A percentile compares a stretch with the other conserved stretches of the same genome.
phyloP scores from a whole-genome alignment of 2,888 invertebrate species.

The Lasioglossum villosulum region DNA sequence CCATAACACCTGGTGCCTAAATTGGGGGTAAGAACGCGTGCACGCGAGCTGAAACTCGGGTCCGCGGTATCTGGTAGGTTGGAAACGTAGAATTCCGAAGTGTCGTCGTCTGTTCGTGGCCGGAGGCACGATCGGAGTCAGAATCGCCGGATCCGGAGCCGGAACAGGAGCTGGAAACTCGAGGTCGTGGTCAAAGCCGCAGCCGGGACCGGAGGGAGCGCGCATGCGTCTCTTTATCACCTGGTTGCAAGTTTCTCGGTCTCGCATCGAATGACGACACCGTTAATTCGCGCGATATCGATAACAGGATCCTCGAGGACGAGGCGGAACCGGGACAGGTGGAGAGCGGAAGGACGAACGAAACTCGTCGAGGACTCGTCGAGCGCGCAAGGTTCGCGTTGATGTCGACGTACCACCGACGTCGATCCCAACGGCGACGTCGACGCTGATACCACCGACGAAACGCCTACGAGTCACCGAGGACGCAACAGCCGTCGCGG shows the following conservation, averaged over 20 bases:
- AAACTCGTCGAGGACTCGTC: background rate
- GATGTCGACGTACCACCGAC: background rate
- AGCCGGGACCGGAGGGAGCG: slow-evolving; percentile 39
- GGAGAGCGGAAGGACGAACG: background rate
- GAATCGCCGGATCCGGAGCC: background rate
- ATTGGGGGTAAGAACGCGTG: slow-evolving; percentile 26
- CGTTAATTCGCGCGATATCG: slow-evolving; percentile 12
- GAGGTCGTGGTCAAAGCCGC: slow-evolving; percentile 78
- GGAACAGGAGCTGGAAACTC: slow-evolving; percentile 44
- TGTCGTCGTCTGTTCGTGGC: slow-evolving; percentile 66
- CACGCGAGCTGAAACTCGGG: background rate
- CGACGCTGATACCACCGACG: background rate
- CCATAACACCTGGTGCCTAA: slow-evolving; percentile 79
- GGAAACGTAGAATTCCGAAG: background rate
- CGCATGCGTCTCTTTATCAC: slow-evolving; percentile 47
- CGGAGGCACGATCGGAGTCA: background rate
- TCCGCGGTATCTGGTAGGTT: background rate
- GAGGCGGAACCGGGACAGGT: background rate
- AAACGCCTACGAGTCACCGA: background rate
- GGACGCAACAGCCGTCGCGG: background rate
- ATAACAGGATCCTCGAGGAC: background rate
- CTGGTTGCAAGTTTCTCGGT: slow-evolving; percentile 37
- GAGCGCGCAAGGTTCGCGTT: background rate
- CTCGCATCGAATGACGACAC: slow-evolving; percentile 17
- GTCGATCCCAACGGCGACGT: background rate